Evolutionary conservation across 2,888 invertebrate genomes (phyloP).

Genomic region (Drosophila meridionalis): DNA sequence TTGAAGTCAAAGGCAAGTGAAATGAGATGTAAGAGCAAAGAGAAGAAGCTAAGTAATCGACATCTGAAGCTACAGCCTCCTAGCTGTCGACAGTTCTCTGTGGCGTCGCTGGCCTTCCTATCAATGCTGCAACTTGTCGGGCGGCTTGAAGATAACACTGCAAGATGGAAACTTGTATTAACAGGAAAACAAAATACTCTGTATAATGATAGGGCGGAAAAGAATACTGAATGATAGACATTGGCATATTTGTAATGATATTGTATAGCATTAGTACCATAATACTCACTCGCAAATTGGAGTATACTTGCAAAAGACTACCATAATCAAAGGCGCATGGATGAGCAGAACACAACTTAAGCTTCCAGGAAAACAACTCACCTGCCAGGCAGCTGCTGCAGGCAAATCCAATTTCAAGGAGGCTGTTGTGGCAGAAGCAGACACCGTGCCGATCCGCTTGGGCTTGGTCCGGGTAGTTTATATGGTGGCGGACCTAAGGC

Average conservation of each 20-base stretch:
- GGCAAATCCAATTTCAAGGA: slow-evolving; percentile 7
- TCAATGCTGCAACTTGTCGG: slow-evolving; percentile 8
- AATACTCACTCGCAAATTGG: slow-evolving; percentile 6
- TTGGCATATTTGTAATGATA: not conserved
- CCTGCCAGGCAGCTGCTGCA: slow-evolving; percentile 17
- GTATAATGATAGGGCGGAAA: no score
- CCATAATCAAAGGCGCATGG: not conserved
- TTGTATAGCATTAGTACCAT: no score
- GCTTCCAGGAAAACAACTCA: slow-evolving; percentile 3
- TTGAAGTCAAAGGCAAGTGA: not conserved
- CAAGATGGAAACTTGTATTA: no score
- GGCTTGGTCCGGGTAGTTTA: slow-evolving; percentile 6
- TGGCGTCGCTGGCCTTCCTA: not conserved
- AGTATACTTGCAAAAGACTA: slow-evolving; percentile 5
- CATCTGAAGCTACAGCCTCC: not conserved
- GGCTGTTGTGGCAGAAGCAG: slow-evolving; percentile 18
- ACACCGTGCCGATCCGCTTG: not conserved
- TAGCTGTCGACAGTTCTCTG: not conserved
- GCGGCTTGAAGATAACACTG: slow-evolving; percentile 1
- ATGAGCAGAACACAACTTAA: not conserved
- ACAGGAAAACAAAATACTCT: not conserved
- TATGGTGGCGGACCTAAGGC: not conserved
- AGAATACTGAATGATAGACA: no score
- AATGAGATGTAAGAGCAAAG: slow-evolving; percentile 4
- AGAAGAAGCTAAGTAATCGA: not conserved